Conservation (phyloP, 2,797 vertebrate species). For the Cossypha heuglini region DNA sequence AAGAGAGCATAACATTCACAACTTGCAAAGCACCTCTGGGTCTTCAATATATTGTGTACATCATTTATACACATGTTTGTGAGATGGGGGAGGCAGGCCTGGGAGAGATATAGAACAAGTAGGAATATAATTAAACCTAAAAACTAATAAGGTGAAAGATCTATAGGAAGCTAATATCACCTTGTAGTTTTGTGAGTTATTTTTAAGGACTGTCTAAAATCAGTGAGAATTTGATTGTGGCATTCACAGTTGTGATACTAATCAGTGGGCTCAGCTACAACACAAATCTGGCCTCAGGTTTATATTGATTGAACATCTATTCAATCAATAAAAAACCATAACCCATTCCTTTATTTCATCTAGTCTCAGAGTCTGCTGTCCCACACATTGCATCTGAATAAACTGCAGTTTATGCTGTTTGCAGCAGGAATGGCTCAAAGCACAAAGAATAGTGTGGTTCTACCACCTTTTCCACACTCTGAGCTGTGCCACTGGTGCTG, state of each 20-base stretch:
- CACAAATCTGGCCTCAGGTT: constrained; percentile 55
- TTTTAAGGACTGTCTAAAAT: constrained; percentile 49
- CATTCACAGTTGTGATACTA: constrained; percentile 18
- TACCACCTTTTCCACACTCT: background rate
- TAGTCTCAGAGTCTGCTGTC: background rate
- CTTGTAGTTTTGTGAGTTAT: constrained; percentile 32
- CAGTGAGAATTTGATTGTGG: constrained; percentile 23
- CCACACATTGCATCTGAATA: background rate
- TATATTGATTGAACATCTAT: constrained; percentile 48
- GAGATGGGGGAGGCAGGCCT: background rate
- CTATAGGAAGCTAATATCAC: constrained; percentile 48
- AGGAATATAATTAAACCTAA: constrained; percentile 46
- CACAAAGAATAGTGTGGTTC: background rate
- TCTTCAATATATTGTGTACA: constrained; percentile 33
- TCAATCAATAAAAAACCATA: constrained; percentile 48
- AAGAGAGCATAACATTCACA: background rate
- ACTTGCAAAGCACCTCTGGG: constrained; percentile 46
- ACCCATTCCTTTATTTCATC: constrained; percentile 3
- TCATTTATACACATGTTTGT: constrained; percentile 18
- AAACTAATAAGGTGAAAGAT: constrained; percentile 57
- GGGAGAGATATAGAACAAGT: constrained; percentile 6
- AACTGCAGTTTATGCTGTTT: background rate
- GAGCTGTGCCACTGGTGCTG: background rate
- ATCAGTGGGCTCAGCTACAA: constrained; percentile 16
- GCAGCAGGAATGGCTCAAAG: background rate